These are phyloP conservation scores for Danio choprae DNA, from an alignment of 2,797 vertebrate species.

Conservation along the genomic window DNA sequence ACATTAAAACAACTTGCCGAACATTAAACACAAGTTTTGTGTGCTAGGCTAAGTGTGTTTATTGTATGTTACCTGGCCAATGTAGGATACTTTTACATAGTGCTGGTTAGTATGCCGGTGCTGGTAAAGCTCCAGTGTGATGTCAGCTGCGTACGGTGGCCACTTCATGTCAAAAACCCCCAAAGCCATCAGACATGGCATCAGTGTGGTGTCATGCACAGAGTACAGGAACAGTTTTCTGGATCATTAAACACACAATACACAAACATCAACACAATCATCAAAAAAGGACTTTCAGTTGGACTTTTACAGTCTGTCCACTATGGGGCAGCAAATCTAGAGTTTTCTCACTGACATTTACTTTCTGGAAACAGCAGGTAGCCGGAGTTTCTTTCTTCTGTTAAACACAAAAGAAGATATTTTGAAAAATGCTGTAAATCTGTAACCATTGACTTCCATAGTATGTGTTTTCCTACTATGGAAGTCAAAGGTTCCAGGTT, in stretches of 20 bases:
- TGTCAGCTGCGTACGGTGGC: conserved; percentile 90
- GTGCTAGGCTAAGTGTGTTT: too few relatives aligned
- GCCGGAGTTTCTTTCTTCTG: too few relatives aligned
- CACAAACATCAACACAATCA: background rate
- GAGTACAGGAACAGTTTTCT: conserved; percentile 94
- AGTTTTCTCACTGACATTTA: background rate
- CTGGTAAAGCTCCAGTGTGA: conserved; percentile 89
- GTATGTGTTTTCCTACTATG: too few relatives aligned
- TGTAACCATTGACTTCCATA: too few relatives aligned
- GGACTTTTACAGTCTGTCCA: conserved; percentile 16
- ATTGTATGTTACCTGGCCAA: conserved; percentile 81
- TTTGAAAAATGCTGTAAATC: too few relatives aligned
- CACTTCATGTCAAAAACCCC: conserved; percentile 90
- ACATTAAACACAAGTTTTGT: too few relatives aligned
- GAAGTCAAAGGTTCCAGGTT: too few relatives aligned
- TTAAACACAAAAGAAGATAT: too few relatives aligned
- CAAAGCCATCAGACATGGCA: conserved; percentile 88
- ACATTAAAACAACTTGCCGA: too few relatives aligned
- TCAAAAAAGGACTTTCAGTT: conserved; percentile 11
- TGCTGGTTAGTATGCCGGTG: conserved; percentile 81
- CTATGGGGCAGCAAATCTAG: conserved; percentile 31
- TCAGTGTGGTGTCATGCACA: conserved; percentile 87
- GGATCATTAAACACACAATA: conserved; percentile 47
- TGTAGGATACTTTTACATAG: conserved; percentile 88
- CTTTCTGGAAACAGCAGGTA: background rate